Conservation (phyloP, 2,113 vertebrate genomes). For the Melanostigma gelatinosum region DNA sequence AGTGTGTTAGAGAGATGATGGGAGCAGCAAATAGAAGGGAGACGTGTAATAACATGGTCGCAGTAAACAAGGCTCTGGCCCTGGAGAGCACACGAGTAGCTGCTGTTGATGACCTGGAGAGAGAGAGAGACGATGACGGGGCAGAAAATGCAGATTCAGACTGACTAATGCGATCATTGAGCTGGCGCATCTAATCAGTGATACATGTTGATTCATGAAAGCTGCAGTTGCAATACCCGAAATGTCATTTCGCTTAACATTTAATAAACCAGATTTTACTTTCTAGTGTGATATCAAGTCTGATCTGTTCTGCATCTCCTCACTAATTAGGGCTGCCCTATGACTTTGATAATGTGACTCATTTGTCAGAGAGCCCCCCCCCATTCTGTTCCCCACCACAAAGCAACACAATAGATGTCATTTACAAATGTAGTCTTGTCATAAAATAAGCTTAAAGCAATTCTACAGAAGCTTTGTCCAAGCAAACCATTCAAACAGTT, state of each 20-base stretch:
- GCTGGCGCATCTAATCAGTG: background rate
- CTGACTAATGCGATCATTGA: background rate
- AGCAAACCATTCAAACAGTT: background rate
- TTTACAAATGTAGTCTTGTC: background rate
- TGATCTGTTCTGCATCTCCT: background rate
- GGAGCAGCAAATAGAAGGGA: constrained; percentile 21
- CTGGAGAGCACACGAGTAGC: constrained; percentile 8
- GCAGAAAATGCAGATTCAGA: background rate
- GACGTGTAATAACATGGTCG: constrained; percentile 27
- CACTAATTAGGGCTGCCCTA: background rate
- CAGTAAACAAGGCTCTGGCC: constrained; percentile 24
- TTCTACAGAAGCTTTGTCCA: background rate
- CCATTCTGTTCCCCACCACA: background rate
- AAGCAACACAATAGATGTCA: background rate
- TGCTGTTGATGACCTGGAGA: constrained; percentile 32
- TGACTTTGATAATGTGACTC: background rate
- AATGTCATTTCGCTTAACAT: background rate
- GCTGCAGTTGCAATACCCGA: background rate
- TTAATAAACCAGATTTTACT: background rate
- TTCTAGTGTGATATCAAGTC: background rate
- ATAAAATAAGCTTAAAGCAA: background rate
- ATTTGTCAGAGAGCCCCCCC: background rate
- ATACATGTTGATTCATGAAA: background rate
- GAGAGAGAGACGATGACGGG: background rate
- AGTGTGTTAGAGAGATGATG: constrained; percentile 13